Evolutionary conservation across 2,888 invertebrate species (phyloP).

Genomic region (Encarsia formosa): DNA sequence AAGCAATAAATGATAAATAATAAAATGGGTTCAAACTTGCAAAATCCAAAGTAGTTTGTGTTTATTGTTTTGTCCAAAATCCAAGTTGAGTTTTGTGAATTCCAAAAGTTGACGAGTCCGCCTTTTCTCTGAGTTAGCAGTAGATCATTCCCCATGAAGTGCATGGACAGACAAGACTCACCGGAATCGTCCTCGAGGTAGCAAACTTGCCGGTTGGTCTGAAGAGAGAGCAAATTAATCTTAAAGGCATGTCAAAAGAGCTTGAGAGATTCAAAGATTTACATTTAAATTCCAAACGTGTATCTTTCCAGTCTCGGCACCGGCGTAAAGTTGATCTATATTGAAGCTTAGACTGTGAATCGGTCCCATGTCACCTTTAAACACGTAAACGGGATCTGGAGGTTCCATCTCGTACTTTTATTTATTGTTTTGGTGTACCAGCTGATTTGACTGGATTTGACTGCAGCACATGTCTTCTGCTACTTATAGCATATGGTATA

Average conservation of each 20-base stretch:
- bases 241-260: neutral
- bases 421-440: too few species aligned
- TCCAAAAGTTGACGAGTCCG: constrained; percentile 66
- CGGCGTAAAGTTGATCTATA: constrained; percentile 63
- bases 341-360: constrained; percentile 68
- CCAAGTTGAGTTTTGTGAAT: constrained; percentile 57
- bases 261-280: constrained; percentile 28
- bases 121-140: constrained; percentile 74
- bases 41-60: constrained; percentile 68
- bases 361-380: constrained; percentile 69
- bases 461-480: too few species aligned
- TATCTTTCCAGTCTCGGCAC: constrained; percentile 69
- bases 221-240: constrained; percentile 18
- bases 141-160: constrained; percentile 57
- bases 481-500: too few species aligned
- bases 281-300: constrained; percentile 79
- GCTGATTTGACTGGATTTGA: too few species aligned
- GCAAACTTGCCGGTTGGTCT: constrained; percentile 69
- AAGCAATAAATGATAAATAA: neutral
- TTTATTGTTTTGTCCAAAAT: constrained; percentile 55
- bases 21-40: constrained; percentile 54
- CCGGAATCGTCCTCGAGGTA: constrained; percentile 54
- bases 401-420: too few species aligned
- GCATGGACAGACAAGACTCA: constrained; percentile 61
- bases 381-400: constrained; percentile 72